Evolutionary conservation across 2,888 invertebrate species (phyloP).

Genomic region (Drosophila robusta): DNA sequence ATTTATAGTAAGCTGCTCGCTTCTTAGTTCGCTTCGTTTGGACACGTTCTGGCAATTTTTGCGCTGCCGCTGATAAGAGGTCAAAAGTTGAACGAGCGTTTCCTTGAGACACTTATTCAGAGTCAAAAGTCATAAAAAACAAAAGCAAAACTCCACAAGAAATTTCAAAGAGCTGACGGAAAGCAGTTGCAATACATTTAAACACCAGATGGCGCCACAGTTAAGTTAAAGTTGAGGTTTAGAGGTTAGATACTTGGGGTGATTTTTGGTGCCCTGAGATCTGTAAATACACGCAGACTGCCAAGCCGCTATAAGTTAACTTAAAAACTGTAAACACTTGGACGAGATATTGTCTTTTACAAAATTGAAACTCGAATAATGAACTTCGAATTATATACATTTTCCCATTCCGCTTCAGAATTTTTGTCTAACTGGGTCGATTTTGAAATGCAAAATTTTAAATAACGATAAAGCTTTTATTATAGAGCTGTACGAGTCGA

Average conservation of each 20-base stretch:
- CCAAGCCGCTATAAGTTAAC: too few species aligned
- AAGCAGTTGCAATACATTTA: neutral
- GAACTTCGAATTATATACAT: too few species aligned
- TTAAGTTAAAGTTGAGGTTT: neutral
- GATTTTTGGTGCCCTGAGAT: too few species aligned
- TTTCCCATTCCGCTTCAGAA: too few species aligned
- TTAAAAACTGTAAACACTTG: too few species aligned
- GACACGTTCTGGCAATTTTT: constrained; percentile 36
- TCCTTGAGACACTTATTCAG: constrained; percentile 13
- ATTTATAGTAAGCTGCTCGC: constrained; percentile 66
- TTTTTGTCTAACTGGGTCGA: too few species aligned
- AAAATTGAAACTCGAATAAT: too few species aligned
- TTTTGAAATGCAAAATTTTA: too few species aligned
- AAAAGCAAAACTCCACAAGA: neutral
- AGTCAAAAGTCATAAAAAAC: constrained; percentile 13
- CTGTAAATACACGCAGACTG: too few species aligned
- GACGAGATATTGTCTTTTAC: too few species aligned
- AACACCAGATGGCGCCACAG: constrained; percentile 33
- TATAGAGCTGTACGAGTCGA: too few species aligned
- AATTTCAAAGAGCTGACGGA: neutral
- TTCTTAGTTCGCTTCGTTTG: constrained; percentile 26
- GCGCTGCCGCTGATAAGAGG: constrained; percentile 38
- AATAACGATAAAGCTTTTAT: too few species aligned
- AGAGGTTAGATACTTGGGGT: neutral
- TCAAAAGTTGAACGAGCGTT: constrained; percentile 30